Evolutionary conservation across 2,113 vertebrate species (phyloP).

Genomic region (Dendrocopos noguchii): DNA sequence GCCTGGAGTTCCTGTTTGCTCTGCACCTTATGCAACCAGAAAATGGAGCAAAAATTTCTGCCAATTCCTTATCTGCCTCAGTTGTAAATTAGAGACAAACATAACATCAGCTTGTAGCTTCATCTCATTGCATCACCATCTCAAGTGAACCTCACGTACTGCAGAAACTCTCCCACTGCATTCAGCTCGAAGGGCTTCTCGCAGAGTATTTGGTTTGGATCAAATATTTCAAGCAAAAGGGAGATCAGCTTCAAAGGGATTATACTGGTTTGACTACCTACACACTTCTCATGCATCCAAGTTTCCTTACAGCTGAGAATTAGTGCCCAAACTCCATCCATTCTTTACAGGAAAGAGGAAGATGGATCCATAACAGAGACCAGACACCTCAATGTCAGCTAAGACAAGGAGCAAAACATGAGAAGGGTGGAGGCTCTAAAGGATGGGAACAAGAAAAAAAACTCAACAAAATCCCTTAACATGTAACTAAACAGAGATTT

Average conservation of each 20-base stretch:
- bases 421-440: neutral
- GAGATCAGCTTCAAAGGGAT: constrained; percentile 21
- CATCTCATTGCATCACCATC: neutral
- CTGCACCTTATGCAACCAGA: neutral
- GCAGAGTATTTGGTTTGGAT: constrained; percentile 23
- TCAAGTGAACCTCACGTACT: neutral
- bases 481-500: neutral
- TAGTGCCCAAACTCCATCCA: neutral
- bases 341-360: neutral
- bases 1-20: neutral
- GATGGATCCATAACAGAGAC: neutral
- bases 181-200: neutral
- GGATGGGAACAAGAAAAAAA: no score
- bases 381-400: neutral
- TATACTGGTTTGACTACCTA: neutral
- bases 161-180: neutral
- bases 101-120: neutral
- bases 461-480: neutral
- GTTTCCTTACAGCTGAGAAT: neutral
- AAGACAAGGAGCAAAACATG: neutral
- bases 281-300: constrained; percentile 23
- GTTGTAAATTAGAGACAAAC: neutral
- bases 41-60: neutral
- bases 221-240: constrained; percentile 28
- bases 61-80: neutral